Base-by-base conservation (phyloP, 2,888 invertebrate species). In the Barypeithes pellucidus region DNA sequence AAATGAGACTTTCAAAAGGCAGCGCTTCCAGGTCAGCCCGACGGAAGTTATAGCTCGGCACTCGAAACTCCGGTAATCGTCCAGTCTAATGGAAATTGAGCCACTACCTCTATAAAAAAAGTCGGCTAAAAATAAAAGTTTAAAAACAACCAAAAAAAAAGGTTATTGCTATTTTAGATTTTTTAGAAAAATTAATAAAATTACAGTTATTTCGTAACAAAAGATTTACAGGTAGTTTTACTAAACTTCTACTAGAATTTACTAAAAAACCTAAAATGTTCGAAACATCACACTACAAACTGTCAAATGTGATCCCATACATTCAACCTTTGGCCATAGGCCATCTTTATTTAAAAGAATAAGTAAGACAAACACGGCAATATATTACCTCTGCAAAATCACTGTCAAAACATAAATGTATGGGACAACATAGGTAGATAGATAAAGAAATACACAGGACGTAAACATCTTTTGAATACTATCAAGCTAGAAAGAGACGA, bases 131-230 rank as follows among this genome's bases (percentile, higher is more conserved):
- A 33, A 33, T 57, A 57, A 18, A 33, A 11, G 9, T 18, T 57
- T 18, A 57, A 57, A 57, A 57, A 57, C 54, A 57, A 57, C 54
- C 54, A 57, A 57, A 57, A 57, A 57, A 57, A 33, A 33, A 33
- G 8, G 22, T 50, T 50, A 57, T 57, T 57, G 33, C 47, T 2
- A 52, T 52, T 52, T 52, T 52, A 33, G 54, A 57, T 33, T 57
- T 57, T 57, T 57, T 57, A 57, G 54, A 33, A 57, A 57, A 57
- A 33, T 29, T 29, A 14, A 29, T 22, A 50, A 50, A 16, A 18
- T 45, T 14, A 16, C 20, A 47, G 47, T 47, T 20, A 11, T 22
- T 47, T 47, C 20, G 20, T 22, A 20, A 22, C n/a, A 24, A 22
- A 52, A 52, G 2, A 24, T 4, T 22, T n/a, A n/a, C 3, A 29